Evolutionary conservation across 2,113 vertebrate genomes (phyloP).

Genomic region (Eretmochelys imbricata): DNA sequence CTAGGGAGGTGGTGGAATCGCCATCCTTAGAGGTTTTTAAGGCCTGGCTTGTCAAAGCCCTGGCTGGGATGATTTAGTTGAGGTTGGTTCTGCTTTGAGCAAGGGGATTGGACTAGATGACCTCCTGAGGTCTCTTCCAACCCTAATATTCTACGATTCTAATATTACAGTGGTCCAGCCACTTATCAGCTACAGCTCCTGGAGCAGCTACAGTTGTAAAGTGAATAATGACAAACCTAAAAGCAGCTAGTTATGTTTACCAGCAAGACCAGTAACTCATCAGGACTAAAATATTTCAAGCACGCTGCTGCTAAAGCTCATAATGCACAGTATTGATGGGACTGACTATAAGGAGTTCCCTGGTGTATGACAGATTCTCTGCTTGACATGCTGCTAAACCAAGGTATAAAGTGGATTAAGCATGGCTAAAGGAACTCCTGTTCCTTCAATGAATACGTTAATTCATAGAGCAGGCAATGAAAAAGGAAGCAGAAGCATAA

Average conservation of each 20-base stretch:
- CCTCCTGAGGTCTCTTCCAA: too few relatives aligned
- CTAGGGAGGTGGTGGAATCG: too few relatives aligned
- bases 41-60: too few relatives aligned
- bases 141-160: too few relatives aligned
- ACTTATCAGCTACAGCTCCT: background rate
- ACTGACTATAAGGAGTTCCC: background rate
- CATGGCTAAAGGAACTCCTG: background rate
- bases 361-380: background rate
- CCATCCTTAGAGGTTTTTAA: too few relatives aligned
- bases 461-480: background rate
- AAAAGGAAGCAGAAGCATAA: background rate
- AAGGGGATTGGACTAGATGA: too few relatives aligned
- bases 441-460: background rate
- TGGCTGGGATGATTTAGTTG: too few relatives aligned
- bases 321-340: background rate
- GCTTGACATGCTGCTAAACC: background rate
- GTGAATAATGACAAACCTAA: fast-evolving
- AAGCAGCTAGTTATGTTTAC: background rate
- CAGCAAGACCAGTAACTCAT: background rate
- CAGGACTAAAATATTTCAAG: background rate
- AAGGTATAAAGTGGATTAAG: background rate
- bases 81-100: too few relatives aligned
- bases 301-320: background rate
- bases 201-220: background rate
- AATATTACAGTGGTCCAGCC: background rate